Conservation (phyloP, 92 coral and sea anemone species). For the Pocillopora grandis region DNA sequence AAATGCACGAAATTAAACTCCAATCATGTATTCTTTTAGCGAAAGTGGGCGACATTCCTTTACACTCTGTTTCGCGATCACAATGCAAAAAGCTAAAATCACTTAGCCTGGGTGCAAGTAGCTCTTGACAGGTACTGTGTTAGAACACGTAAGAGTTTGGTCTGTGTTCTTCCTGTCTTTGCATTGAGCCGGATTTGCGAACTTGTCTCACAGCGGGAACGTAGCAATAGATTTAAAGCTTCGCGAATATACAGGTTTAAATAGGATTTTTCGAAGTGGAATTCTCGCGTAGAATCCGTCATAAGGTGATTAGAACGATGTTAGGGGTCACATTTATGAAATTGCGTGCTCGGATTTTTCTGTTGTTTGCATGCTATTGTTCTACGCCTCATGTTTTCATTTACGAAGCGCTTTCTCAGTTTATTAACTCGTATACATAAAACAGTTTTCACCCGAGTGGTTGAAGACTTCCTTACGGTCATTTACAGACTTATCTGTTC, state of each 20-base stretch:
- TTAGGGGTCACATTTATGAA: slow-evolving; percentile 18
- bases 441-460: not conserved
- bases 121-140: not conserved
- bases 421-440: not conserved
- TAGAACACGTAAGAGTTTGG: not conserved
- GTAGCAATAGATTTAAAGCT: slow-evolving; percentile 18
- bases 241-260: slow-evolving; percentile 17
- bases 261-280: slow-evolving; percentile 25
- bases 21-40: not conserved
- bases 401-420: slow-evolving; percentile 14
- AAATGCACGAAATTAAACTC: not conserved
- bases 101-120: not conserved
- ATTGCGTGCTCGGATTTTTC: slow-evolving; percentile 25
- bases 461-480: not conserved
- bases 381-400: slow-evolving; percentile 11
- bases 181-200: slow-evolving; percentile 5
- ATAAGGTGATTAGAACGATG: slow-evolving; percentile 8
- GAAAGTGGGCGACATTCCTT: slow-evolving; percentile 18
- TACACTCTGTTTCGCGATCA: not conserved
- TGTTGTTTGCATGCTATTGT: slow-evolving; percentile 20
- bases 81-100: not conserved
- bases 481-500: not conserved
- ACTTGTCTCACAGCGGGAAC: not conserved
- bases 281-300: not conserved
- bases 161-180: not conserved